Base-by-base conservation (phyloP, 2,797 vertebrate species). In the Acestrorhynchus altus region DNA sequence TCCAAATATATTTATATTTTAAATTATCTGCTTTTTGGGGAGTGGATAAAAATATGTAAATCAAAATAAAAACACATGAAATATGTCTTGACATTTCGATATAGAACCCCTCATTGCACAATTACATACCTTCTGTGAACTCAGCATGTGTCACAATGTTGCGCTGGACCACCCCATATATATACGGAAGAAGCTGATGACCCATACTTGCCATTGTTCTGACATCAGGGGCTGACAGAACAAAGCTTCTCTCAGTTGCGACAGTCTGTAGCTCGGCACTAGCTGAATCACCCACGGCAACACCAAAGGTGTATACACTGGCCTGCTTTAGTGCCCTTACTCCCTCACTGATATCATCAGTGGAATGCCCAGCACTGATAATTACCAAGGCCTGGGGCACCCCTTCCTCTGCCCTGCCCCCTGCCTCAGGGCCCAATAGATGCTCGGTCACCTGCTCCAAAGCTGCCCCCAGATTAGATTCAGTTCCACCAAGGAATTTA, bases 71-170 rank as follows among this genome's bases (percentile, higher is more conserved):
- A 31, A 60, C 0, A 8, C 26, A 59, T 28, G 35, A 24, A 61
- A 70, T 54, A 56, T 46, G 31, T 22, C 13, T 77, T 20, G 4
- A 56, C 31, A 54, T 18, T 61, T 61, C 16, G 22, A 16, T 51
- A 39, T 78, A 26, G 52, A 68, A 82, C 74, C 49, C 63, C 66
- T 52, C 42, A 44, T 77, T 84, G 70, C 83, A 82, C 88, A 80
- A 83, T 90, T 96, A 98, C 97, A 89, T 98, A 99, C 98, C 97
- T 99, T 98, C 93, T 73, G 94, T 94, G 91, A 96, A 88, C 88
- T 95, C 88, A 92, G 89, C 96, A 72, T 96, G 88, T 92, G 97
- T 84, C 89, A 96, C 89, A 95, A 96, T 95, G 91, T 83, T 92
- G 83, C 95, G 95, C 86, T 95, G 93, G 90, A 92, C 90, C 91